Conservation (phyloP, 1,140 invertebrate species). For the Hirudo medicinalis region DNA sequence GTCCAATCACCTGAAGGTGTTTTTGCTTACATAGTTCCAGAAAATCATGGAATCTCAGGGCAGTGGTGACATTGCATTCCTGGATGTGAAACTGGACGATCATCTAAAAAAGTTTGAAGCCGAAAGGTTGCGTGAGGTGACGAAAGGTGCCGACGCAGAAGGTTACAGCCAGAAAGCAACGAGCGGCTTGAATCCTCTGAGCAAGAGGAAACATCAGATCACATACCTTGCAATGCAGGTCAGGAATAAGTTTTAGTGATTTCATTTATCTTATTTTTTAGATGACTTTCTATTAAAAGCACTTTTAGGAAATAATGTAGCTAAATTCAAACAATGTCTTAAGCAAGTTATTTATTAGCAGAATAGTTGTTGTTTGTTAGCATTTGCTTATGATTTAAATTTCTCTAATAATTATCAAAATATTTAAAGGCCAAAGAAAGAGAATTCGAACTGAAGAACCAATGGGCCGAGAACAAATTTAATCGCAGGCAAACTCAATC, state of each 20-base stretch:
- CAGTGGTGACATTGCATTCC: constrained; percentile 44
- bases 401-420: background rate
- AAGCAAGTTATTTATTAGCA: too few species aligned
- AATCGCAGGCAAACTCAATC: constrained; percentile 62
- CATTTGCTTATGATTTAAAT: background rate
- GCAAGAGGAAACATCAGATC: constrained; percentile 80
- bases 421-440: constrained; percentile 65
- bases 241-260: constrained; percentile 18
- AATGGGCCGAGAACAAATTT: constrained; percentile 75
- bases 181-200: constrained; percentile 54
- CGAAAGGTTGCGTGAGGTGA: constrained; percentile 54
- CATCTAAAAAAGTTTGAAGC: constrained; percentile 63
- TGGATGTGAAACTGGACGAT: constrained; percentile 70
- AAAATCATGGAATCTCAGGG: background rate
- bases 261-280: background rate
- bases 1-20: too few species aligned
- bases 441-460: constrained; percentile 79
- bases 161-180: constrained; percentile 44
- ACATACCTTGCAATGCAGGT: constrained; percentile 80
- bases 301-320: too few species aligned
- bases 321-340: too few species aligned
- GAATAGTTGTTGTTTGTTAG: too few species aligned
- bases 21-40: too few species aligned
- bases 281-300: background rate
- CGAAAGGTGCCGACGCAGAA: constrained; percentile 53